Conservation (phyloP, 2,797 vertebrate genomes). For the Amphiprion clarkii region DNA sequence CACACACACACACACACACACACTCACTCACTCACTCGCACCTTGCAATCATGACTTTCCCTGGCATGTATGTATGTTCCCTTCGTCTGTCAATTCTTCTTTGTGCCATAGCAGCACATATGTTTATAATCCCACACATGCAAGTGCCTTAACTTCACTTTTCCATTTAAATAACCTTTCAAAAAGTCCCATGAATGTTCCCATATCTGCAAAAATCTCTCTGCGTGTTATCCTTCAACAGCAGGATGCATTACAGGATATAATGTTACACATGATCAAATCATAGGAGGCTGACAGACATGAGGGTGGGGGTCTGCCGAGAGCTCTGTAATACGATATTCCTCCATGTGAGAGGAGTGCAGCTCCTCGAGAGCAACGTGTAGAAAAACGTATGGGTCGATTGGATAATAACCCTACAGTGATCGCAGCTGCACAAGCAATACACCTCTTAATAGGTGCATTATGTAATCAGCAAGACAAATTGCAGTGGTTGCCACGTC, state of each 20-base stretch:
- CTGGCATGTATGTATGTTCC: background rate
- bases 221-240: slow-evolving; percentile 5
- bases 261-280: slow-evolving; percentile 77
- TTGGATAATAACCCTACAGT: slow-evolving; percentile 56
- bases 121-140: no score
- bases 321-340: slow-evolving; percentile 75
- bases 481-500: slow-evolving; percentile 42
- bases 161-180: background rate
- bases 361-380: slow-evolving; percentile 51
- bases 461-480: slow-evolving; percentile 48
- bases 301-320: slow-evolving; percentile 61
- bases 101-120: background rate
- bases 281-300: slow-evolving; percentile 58
- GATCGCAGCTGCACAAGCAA: slow-evolving; percentile 49
- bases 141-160: no score
- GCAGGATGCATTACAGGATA: slow-evolving; percentile 45
- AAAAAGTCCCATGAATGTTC: background rate
- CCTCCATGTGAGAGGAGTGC: slow-evolving; percentile 48
- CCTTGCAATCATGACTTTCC: slow-evolving; percentile 16
- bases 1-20: background rate
- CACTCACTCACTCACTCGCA: background rate
- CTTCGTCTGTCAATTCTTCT: background rate
- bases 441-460: slow-evolving; percentile 44
- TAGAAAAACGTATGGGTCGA: slow-evolving; percentile 52
- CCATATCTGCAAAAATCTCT: background rate